These are phyloP conservation scores for Apodemia duryi DNA, from an alignment of 2,888 invertebrate genomes.

Conservation along the genomic window DNA sequence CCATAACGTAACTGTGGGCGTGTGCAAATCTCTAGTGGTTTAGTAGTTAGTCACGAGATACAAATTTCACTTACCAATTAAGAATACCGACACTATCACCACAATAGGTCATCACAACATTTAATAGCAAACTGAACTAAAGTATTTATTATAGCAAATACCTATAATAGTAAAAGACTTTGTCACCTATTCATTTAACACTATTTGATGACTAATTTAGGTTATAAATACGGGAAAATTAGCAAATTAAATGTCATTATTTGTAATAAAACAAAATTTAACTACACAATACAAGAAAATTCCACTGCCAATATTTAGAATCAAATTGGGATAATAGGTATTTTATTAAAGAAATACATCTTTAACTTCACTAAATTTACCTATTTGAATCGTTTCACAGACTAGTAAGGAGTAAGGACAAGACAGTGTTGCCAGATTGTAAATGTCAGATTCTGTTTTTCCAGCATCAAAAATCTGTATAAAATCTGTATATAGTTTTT, in stretches of 20 bases:
- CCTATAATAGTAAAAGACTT: slow-evolving; percentile 32
- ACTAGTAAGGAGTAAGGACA: too few species aligned
- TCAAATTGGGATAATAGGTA: background rate
- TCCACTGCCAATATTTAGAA: background rate
- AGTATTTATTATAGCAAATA: slow-evolving; percentile 38
- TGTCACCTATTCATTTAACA: slow-evolving; percentile 53
- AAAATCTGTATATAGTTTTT: too few species aligned
- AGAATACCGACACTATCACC: slow-evolving; percentile 31
- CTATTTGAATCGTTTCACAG: background rate
- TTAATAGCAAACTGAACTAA: slow-evolving; percentile 17
- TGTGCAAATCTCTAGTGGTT: slow-evolving; percentile 26
- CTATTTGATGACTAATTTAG: slow-evolving; percentile 53
- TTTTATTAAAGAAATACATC: background rate
- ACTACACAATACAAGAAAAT: background rate
- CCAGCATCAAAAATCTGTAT: too few species aligned
- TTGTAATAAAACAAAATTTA: background rate
- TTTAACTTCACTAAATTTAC: background rate
- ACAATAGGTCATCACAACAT: slow-evolving; percentile 31
- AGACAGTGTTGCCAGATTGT: too few species aligned
- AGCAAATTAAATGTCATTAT: slow-evolving; percentile 6
- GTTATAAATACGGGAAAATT: slow-evolving; percentile 59
- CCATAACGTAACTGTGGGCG: slow-evolving; percentile 26
- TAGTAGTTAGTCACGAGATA: slow-evolving; percentile 18
- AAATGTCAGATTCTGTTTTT: too few species aligned
- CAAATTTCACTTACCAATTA: slow-evolving; percentile 33